Percentiles rank a stretch among this genome's conserved stretches.
Evolutionary conservation across 1,140 invertebrate genomes (phyloP).

Genomic region (Nymphalis io): DNA sequence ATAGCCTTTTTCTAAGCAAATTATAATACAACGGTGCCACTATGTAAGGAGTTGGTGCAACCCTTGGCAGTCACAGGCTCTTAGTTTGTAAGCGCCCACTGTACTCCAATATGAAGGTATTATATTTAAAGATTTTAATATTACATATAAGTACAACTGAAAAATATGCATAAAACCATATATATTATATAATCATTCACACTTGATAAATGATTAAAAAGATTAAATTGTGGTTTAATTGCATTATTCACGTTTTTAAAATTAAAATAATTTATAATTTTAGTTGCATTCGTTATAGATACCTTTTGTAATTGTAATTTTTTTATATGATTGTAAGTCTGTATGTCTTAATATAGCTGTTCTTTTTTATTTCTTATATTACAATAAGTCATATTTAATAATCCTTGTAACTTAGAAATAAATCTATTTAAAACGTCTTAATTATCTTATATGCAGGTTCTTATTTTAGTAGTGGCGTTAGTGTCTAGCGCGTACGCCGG

Average conservation of each 20-base stretch:
- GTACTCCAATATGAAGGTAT: conserved; percentile 66
- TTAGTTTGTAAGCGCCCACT: conserved; percentile 44
- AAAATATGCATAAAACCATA: too few relatives aligned
- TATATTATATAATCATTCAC: too few relatives aligned
- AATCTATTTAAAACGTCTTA: too few relatives aligned
- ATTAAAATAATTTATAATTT: too few relatives aligned
- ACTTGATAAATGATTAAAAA: too few relatives aligned
- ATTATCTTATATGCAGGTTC: conserved; percentile 43
- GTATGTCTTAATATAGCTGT: neutral
- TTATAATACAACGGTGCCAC: conserved; percentile 21
- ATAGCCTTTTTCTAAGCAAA: conserved; percentile 38
- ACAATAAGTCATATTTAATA: too few relatives aligned
- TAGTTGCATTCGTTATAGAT: too few relatives aligned
- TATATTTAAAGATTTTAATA: neutral
- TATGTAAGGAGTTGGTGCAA: conserved; percentile 59
- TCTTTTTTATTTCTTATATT: too few relatives aligned
- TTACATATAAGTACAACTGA: neutral
- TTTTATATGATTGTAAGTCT: neutral
- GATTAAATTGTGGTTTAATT: too few relatives aligned
- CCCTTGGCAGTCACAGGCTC: conserved; percentile 55
- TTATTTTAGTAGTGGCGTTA: conserved; percentile 54
- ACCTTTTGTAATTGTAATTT: too few relatives aligned
- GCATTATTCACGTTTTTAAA: too few relatives aligned
- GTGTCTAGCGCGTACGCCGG: conserved; percentile 56
- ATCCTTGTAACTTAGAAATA: too few relatives aligned